A percentile compares a stretch with the other conserved stretches of the same genome.
Conservation (phyloP, 2,888 invertebrate genomes). For the Trachelus troglodyta region DNA sequence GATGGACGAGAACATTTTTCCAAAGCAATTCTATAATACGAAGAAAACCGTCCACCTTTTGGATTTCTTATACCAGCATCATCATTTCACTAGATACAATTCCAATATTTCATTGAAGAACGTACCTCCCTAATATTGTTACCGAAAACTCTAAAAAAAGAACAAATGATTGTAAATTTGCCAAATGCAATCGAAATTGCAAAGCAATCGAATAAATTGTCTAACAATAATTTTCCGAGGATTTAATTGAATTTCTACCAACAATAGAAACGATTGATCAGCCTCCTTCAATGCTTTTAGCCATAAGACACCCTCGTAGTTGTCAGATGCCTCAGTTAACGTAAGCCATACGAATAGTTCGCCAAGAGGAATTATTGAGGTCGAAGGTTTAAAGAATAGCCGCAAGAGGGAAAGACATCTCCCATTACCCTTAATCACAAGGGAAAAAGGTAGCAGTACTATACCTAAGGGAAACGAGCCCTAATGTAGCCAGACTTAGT, state of each 20-base stretch:
- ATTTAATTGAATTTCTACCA: neutral
- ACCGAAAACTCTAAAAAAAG: neutral
- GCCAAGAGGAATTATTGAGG: conserved; percentile 36
- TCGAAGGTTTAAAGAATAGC: conserved; percentile 34
- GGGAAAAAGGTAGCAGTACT: conserved; percentile 26
- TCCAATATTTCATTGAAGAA: neutral
- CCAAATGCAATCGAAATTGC: neutral
- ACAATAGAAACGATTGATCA: neutral
- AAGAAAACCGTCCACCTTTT: neutral
- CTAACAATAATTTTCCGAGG: neutral
- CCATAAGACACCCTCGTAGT: neutral
- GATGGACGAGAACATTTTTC: neutral
- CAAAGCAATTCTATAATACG: neutral
- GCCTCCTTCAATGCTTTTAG: too few species aligned
- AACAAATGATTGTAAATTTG: neutral
- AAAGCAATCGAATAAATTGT: neutral
- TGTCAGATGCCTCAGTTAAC: conserved; percentile 19
- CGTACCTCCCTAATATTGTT: neutral
- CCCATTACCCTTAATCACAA: conserved; percentile 40
- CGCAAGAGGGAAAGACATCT: conserved; percentile 28
- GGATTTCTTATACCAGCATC: neutral
- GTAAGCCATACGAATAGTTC: conserved; percentile 30
- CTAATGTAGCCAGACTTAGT: conserved; percentile 18
- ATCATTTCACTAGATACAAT: neutral
- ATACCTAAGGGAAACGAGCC: conserved; percentile 12